These are phyloP conservation scores for Bagarius yarrelli DNA, from an alignment of 2,113 vertebrate genomes.

Conservation along the genomic window DNA sequence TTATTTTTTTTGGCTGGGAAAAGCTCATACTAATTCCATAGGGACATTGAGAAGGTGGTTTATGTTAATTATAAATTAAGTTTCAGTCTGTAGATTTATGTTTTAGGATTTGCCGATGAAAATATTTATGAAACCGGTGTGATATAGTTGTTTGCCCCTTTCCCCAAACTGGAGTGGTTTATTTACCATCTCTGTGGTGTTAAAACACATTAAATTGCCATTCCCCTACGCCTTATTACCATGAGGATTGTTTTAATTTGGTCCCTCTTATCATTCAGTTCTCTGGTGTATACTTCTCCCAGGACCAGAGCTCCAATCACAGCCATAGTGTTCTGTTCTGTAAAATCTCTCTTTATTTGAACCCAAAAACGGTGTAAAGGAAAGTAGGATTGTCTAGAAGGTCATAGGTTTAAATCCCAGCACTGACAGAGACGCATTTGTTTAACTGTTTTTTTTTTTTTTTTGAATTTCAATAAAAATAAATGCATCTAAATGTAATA, in stretches of 20 bases:
- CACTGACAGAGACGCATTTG: not conserved
- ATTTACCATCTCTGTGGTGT: not conserved
- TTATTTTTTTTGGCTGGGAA: no score
- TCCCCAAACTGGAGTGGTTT: not conserved
- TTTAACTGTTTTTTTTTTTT: not conserved
- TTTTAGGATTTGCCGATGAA: no score
- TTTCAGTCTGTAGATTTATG: no score
- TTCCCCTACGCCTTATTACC: not conserved
- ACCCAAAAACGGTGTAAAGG: not conserved
- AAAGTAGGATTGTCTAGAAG: not conserved
- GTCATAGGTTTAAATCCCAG: not conserved
- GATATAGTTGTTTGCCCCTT: not conserved
- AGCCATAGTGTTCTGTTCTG: not conserved
- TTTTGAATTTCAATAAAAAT: not conserved
- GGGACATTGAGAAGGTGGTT: no score
- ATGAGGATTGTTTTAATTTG: not conserved
- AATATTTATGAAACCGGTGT: not conserved
- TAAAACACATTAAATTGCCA: not conserved
- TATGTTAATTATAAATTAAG: no score
- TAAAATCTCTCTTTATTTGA: not conserved
- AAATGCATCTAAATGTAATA: not conserved
- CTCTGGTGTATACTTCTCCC: not conserved
- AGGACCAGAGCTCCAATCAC: no score
- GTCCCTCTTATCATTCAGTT: not conserved
- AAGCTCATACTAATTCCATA: no score